phyloP scores from a whole-genome alignment of 2,888 invertebrate species.

The Imbricaverruca yamaguchii region DNA sequence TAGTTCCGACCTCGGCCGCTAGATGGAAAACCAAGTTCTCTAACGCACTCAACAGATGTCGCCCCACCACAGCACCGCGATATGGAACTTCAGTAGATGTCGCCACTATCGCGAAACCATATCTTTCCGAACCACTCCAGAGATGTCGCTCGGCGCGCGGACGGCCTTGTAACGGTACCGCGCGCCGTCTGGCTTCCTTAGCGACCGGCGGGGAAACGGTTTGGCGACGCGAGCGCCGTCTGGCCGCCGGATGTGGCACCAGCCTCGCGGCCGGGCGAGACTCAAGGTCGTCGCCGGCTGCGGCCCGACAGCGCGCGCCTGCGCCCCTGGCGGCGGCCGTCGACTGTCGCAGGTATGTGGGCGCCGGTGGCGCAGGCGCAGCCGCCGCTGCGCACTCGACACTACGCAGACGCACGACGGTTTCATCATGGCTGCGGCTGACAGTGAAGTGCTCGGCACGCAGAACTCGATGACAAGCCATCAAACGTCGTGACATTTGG shows the following conservation, averaged over 20 bases:
- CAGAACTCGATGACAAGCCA: too few relatives aligned
- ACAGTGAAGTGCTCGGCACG: too few relatives aligned
- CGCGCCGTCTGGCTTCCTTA: constrained; percentile 8
- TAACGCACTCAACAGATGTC: not conserved
- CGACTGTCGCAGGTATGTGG: too few relatives aligned
- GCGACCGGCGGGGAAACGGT: constrained; percentile 1
- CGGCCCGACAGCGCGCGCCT: not conserved
- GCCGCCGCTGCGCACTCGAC: too few relatives aligned
- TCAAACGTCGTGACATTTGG: too few relatives aligned
- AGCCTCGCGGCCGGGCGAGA: not conserved
- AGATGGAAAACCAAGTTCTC: too few relatives aligned
- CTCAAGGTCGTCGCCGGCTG: not conserved
- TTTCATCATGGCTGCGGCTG: too few relatives aligned
- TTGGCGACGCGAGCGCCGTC: not conserved
- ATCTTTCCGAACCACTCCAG: not conserved
- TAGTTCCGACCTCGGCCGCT: too few relatives aligned
- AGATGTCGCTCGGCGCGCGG: not conserved
- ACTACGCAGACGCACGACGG: too few relatives aligned
- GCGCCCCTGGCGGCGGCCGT: not conserved
- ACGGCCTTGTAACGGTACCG: constrained; percentile 12
- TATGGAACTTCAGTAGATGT: not conserved
- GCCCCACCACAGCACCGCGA: not conserved
- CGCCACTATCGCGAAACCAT: not conserved
- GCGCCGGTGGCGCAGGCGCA: too few relatives aligned
- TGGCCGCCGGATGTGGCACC: not conserved